Base-by-base conservation (phyloP, 2,888 invertebrate genomes). In the Cephus rjabovi region DNA sequence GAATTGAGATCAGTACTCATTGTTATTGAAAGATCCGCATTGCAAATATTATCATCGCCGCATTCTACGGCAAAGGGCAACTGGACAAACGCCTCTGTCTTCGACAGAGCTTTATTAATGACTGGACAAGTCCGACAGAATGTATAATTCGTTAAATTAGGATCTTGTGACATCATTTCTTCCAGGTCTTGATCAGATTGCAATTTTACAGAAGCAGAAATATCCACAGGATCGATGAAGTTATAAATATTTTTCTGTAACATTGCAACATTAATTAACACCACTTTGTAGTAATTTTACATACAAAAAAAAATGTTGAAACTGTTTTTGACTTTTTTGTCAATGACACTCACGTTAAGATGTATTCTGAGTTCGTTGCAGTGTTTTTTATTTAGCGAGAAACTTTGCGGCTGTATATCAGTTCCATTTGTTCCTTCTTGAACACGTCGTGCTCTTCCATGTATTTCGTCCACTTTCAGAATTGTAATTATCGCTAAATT, bases 61-160 rank as follows among this genome's bases (percentile, higher is more conserved):
- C 91, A 91, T 40, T 87, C 88, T 23, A 89, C 81, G 15, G 84
- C 82, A 79, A 90, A 91, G 0, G 89, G 86, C 56, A 92, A 80
- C 12, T 81, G 82, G 33, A 88, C 75, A 4, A 81, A 75, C 34
- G 84, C 83, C n/a, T 85, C 82, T 12, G 79, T 80, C 34, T 84
- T 85, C 0, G 89, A 88, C 12, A 76, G 80, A 15, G 75, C 77
- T 73, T 81, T 77, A 76, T 86, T 85, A n/a, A 86, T 80, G 33
- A 88, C 85, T 6, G 89, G 86, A 82, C 89, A 90, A 35, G 76
- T 77, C 12, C 79, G 76, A 77, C 89, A 89, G 80, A 89, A 90
- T 15, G 77, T 76, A 73, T 89, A 11, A 37, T 6, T 69, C 9
- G 12, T 76, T 70, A 33, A 68, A 37, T 34, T 23, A 12, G 70